These are phyloP conservation scores for Amphibalanus amphitrite DNA, from an alignment of 1,140 invertebrate genomes.

Conservation along the genomic window DNA sequence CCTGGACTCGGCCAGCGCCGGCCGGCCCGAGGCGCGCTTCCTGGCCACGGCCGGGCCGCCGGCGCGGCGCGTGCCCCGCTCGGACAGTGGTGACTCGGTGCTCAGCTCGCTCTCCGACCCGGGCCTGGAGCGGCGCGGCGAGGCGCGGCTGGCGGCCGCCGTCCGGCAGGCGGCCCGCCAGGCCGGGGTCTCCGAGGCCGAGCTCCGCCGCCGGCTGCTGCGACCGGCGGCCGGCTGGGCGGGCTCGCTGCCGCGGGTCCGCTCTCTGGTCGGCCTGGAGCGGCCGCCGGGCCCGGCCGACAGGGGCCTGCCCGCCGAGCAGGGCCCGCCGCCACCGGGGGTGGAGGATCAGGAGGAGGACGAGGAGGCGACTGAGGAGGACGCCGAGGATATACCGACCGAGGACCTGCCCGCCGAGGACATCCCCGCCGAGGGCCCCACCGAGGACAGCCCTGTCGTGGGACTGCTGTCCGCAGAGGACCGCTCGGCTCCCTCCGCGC, in stretches of 20 bases:
- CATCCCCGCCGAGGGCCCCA: conserved; percentile 76
- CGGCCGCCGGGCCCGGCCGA: background rate
- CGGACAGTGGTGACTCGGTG: conserved; percentile 79
- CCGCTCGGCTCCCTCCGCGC: conserved; percentile 1
- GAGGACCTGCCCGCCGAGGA: conserved; percentile 42
- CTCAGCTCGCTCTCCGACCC: conserved; percentile 48
- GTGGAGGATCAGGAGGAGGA: conserved; percentile 31
- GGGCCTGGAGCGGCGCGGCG: conserved; percentile 15
- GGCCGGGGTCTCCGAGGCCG: conserved; percentile 40
- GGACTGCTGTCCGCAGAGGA: conserved; percentile 44
- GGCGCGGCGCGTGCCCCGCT: conserved; percentile 9
- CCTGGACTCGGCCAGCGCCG: background rate
- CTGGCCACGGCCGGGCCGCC: conserved; percentile 29
- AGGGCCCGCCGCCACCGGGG: conserved; percentile 11
- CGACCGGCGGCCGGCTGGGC: conserved; percentile 89
- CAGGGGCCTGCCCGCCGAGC: conserved; percentile 27
- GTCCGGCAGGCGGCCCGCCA: conserved; percentile 69
- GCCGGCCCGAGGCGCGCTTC: background rate
- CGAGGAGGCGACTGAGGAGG: conserved; percentile 46
- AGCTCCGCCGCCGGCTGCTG: conserved; percentile 16
- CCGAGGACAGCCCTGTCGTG: conserved; percentile 77
- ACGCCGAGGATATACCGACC: conserved; percentile 51
- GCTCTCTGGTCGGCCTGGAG: conserved; percentile 27
- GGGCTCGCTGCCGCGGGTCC: conserved; percentile 28
- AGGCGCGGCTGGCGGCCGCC: conserved; percentile 53